Evolutionary conservation across 1,140 invertebrate species (phyloP).

Genomic region (Tetramorium parvispinum): DNA sequence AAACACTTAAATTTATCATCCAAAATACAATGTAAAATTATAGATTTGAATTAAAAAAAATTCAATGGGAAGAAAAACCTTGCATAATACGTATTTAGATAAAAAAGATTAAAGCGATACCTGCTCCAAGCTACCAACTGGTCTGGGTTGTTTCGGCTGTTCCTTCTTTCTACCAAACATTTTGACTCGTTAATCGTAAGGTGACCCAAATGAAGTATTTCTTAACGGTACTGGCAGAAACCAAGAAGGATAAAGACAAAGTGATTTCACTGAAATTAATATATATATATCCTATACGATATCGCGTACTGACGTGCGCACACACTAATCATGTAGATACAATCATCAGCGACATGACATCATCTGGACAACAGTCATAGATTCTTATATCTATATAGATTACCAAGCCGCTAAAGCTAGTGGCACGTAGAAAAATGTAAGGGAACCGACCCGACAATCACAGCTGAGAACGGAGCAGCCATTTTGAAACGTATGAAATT

Average conservation of each 20-base stretch:
- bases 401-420: too few species aligned
- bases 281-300: background rate
- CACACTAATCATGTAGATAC: background rate
- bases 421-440: too few species aligned
- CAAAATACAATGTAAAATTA: constrained; percentile 7
- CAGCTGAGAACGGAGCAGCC: too few species aligned
- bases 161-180: constrained; percentile 87
- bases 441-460: too few species aligned
- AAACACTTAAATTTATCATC: background rate
- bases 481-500: too few species aligned
- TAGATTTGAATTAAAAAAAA: background rate
- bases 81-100: background rate
- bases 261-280: background rate
- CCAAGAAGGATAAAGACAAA: background rate
- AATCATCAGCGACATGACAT: background rate
- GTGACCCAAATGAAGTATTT: background rate
- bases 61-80: background rate
- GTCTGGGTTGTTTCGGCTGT: constrained; percentile 79
- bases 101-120: constrained; percentile 72
- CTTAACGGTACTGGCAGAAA: background rate
- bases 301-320: background rate
- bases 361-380: background rate
- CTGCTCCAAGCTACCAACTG: constrained; percentile 84
- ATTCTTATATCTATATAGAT: too few species aligned
- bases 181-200: constrained; percentile 5